Conservation (phyloP, 2,888 invertebrate genomes). For the Dryobotodes eremita region DNA sequence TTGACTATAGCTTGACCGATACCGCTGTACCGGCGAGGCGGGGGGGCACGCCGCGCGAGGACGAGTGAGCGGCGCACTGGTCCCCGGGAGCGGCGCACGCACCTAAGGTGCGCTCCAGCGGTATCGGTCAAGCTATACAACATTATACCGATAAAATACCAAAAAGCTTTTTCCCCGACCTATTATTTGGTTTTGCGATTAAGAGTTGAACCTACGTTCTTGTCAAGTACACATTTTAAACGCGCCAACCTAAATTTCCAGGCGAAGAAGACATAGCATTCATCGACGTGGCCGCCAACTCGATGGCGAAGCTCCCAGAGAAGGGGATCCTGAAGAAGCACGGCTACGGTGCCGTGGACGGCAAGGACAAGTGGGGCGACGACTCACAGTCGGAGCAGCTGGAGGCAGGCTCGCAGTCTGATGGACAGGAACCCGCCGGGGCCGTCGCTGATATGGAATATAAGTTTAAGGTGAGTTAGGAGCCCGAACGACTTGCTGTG, state of each 20-base stretch:
- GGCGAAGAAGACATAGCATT: constrained; percentile 96
- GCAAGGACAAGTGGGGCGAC: constrained; percentile 94
- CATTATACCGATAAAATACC: no score
- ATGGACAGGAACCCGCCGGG: constrained; percentile 92
- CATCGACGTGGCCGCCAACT: constrained; percentile 95
- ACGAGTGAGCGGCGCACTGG: no score
- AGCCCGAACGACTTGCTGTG: background rate
- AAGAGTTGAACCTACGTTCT: background rate
- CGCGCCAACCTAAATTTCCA: constrained; percentile 75
- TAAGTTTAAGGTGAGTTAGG: constrained; percentile 93
- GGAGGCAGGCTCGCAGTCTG: constrained; percentile 92
- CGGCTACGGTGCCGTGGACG: constrained; percentile 94
- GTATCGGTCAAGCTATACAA: no score
- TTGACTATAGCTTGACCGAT: no score
- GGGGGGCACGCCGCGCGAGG: no score
- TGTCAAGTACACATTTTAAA: background rate
- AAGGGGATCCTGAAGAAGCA: constrained; percentile 98
- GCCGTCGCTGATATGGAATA: constrained; percentile 95
- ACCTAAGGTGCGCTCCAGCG: no score
- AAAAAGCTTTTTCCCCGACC: no score
- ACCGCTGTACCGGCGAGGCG: no score
- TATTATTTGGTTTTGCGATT: background rate
- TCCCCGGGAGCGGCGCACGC: no score
- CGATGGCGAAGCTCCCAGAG: constrained; percentile 94
- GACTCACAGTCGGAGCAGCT: constrained; percentile 93